Evolutionary conservation across 1,140 invertebrate genomes (phyloP), one percentile per base, ranked within the genome.

Genomic region (Eupeodes corollae): DNA sequence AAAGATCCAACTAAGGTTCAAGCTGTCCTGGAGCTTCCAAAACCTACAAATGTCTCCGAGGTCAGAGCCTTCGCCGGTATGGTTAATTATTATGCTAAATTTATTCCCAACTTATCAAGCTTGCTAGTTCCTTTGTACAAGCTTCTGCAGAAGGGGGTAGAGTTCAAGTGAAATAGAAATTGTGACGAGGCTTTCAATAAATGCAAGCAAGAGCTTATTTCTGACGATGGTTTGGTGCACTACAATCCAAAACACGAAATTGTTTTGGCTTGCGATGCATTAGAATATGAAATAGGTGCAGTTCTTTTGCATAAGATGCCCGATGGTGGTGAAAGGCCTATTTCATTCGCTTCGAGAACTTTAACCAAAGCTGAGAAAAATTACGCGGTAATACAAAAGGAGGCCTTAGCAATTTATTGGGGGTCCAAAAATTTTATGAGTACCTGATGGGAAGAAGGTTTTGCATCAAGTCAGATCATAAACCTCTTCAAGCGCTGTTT

Each of bases 391-490:
- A 62, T 70, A 15, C 71, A 77, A 37, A 67, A 69, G 47, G 72
- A 76, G 58, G 68, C 53, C 1, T 52, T 70, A 1, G 56, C 59
- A 8, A 60, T 75, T n/a, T 47, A 72, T 14, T 69, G 56, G 50
- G 52, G n/a, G 52, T 68, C 1, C 47, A 58, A 34, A 61, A 61
- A 45, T 67, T 72, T 54, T 59, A 70, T 47, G 37, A 69, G 37
- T 72, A 67, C 42, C 16, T 73, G 5, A 71, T 57, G 49, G 71
- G 70, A 8, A 37, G 61, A 15, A 41, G 67, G 13, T 73, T 75
- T 49, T 67, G 47, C 2, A 45, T 76, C 3, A 46, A 58, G 14
- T 75, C 68, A 6, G 73, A 76, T 48, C 70, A 75, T 49, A 65
- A 69, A 40, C 70, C 72, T 2, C 50, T 75, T 26, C 50, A 12